Evolutionary conservation across 2,797 vertebrate genomes (phyloP), one percentile per base, ranked within the genome.

Genomic region (Champsocephalus gunnari): DNA sequence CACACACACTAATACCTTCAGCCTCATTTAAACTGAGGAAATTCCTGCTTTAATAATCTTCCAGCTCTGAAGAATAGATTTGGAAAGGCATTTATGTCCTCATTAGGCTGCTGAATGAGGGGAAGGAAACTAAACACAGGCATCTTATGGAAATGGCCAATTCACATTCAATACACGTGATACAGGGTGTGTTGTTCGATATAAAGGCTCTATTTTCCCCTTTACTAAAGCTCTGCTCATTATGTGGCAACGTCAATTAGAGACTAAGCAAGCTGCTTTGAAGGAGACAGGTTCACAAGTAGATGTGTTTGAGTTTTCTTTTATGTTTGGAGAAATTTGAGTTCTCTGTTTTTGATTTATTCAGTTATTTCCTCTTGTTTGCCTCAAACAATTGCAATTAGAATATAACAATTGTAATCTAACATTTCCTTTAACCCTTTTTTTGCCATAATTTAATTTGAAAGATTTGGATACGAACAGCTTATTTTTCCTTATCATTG

Each of bases 41-140:
- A 92, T 93, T 87, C 85, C 72, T 77, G 63, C 41, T n/a, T 47
- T 2, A 77, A 1, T 79, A 78, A 78, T 89, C 38, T 86, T 28
- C 53, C 14, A n/a, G 60, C 58, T 70, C 34, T 64, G 21, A 47
- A 19, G 47, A 71, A 80, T 66, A 57, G 32, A 17, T 71, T 61
- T 75, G 28, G 80, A 51, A 71, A 64, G 58, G 61, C 21, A 81
- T 77, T 75, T 62, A 47, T 82, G 76, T 61, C 59, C 84, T 92
- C 91, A 93, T 93, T 93, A 60, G 86, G 11, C 51, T 71, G 21
- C 55, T 82, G 65, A 80, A 88, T 80, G 53, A 71, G 65, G 65
- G 79, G 81, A 53, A 45, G 7, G 12, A 43, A 75, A 50, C 7
- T 24, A 16, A 49, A 66, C 58, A 4, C 48, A 57, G 43, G 3